These are phyloP conservation scores for Heptranchias perlo DNA, from an alignment of 2,113 vertebrate genomes.

Conservation along the genomic window DNA sequence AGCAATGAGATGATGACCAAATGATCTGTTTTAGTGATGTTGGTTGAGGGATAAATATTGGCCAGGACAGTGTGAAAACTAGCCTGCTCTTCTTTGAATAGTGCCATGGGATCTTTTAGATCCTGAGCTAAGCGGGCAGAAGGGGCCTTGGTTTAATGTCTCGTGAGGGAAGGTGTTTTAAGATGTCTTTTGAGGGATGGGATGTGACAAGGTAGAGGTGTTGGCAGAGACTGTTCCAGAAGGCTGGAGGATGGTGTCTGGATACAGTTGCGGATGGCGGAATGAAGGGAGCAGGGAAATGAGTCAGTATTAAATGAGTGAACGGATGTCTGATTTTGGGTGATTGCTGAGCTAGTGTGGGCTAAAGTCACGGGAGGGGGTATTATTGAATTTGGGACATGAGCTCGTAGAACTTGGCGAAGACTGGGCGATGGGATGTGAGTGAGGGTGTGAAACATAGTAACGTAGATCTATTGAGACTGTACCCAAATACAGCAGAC, in stretches of 20 bases:
- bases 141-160: neutral
- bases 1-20: neutral
- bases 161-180: neutral
- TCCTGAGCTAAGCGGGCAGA: neutral
- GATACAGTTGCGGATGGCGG: neutral
- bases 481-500: neutral
- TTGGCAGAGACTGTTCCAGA: neutral
- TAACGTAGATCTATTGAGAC: neutral
- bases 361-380: neutral
- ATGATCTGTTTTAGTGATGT: too few species aligned
- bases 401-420: neutral
- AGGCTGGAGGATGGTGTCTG: neutral
- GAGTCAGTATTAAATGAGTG: neutral
- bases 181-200: neutral
- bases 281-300: neutral
- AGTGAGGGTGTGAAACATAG: neutral
- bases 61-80: neutral
- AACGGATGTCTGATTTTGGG: neutral
- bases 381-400: neutral
- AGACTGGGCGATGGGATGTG: neutral
- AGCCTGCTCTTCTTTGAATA: neutral
- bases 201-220: neutral
- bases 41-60: neutral
- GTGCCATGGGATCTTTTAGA: neutral
- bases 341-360: neutral